Base-by-base conservation (phyloP, 37 sponge, comb jelly and placozoan species). In the Spongilla lacustris region DNA sequence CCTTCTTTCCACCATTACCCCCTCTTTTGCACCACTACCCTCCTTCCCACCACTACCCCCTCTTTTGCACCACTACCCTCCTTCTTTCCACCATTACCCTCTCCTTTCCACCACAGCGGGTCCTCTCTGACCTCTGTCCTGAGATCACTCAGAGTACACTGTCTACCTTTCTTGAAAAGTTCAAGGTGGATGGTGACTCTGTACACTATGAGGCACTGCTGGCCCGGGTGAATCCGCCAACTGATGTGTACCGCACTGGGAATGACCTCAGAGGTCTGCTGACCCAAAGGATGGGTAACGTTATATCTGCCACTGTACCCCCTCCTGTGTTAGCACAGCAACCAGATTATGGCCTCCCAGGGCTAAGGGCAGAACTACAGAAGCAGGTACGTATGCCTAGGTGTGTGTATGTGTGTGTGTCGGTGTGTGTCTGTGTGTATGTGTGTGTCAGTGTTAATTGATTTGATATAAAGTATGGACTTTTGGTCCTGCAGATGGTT, bases 301-400 rank as follows among this genome's bases (percentile, higher is more conserved):
- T 36, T 17, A 31, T 86, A 22, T 30, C 32, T 2, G 66, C 79
- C 28, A 79, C 87, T 5, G 17, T 19, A 12, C 26, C 81, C 21
- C 89, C 79, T 4, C 67, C 31, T 50, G 2, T 74, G n/a, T 26
- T 79, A 4, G 58, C 80, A 8, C 29, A 32, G 13, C 46, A 28
- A 41, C 87, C 87, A 71, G 37, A 71, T 10, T 38, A 79, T 79
- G 87, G 87, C 8, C 41, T 86, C 28, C 81, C 87, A 35, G 87
- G 87, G n/a, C 72, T 86, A 66, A 86, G 71, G 71, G 87, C 73
- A 17, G 29, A 73, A 17, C 22, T 86, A 50, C 79, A 86, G 73
- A 79, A 46, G 31, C 80, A 86, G 87, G 87, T 86, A 77, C 50
- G 50, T 50, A 3, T 50, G 74, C 74, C 73, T 13, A n/a, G n/a